These are phyloP conservation scores for Calycopis cecrops DNA, from an alignment of 1,140 invertebrate genomes.

Conservation along the genomic window DNA sequence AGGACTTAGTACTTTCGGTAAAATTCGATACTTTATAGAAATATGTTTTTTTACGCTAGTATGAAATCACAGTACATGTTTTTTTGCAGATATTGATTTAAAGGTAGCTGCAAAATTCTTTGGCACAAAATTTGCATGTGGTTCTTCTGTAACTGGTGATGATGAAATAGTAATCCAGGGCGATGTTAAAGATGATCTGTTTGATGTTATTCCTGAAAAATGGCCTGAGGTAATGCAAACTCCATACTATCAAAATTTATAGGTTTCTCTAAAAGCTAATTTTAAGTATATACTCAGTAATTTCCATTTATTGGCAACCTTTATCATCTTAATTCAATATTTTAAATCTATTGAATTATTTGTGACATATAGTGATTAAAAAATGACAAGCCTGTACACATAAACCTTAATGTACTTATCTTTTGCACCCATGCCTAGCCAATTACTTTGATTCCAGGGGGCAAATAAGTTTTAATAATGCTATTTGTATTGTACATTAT, in stretches of 20 bases:
- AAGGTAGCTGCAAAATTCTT: constrained; percentile 99
- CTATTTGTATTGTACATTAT: no score
- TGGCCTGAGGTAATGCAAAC: constrained; percentile 87
- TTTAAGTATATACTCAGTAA: no score
- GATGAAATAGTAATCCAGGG: constrained; percentile 99
- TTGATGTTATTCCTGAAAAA: constrained; percentile 98
- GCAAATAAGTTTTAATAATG: no score
- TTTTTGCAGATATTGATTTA: constrained; percentile 92
- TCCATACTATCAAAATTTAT: constrained; percentile 5
- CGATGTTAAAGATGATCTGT: constrained; percentile 97
- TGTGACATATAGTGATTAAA: no score
- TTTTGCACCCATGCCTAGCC: no score
- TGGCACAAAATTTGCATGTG: constrained; percentile 98
- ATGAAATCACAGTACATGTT: neutral
- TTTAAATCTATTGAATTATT: no score
- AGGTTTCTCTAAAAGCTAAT: no score
- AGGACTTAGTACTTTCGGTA: constrained; percentile 92
- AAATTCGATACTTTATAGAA: constrained; percentile 22
- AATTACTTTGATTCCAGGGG: no score
- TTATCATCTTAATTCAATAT: no score
- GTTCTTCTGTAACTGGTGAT: constrained; percentile 97
- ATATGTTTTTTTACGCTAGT: neutral
- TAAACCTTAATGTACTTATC: no score
- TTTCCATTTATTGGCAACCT: neutral
- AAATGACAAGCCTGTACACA: no score